Conservation (phyloP, 2,797 vertebrate genomes). For the Rhynchotus rufescens region DNA sequence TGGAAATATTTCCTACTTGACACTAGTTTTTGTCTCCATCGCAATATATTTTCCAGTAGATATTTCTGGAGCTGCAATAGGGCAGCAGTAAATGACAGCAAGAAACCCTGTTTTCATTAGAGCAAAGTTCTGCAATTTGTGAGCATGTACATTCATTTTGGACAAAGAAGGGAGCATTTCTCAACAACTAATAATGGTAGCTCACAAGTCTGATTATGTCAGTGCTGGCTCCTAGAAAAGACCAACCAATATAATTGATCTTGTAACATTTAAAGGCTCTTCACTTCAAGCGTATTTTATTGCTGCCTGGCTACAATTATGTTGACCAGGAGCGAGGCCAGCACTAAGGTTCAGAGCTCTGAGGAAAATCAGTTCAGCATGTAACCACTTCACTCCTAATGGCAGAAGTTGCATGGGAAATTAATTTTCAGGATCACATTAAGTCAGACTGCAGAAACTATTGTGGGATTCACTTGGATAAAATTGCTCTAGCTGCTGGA, state of each 20-base stretch:
- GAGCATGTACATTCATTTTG: not conserved
- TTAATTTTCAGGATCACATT: constrained; percentile 82
- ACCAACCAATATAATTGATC: constrained; percentile 68
- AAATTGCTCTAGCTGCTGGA: constrained; percentile 74
- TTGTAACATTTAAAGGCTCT: constrained; percentile 66
- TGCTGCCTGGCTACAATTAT: constrained; percentile 64
- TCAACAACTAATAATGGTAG: constrained; percentile 24
- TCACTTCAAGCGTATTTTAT: constrained; percentile 35
- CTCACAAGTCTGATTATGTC: constrained; percentile 49
- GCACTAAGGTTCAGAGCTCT: constrained; percentile 49
- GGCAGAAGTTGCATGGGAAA: constrained; percentile 76
- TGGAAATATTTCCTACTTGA: not conserved
- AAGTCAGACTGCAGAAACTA: constrained; percentile 74
- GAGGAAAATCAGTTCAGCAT: constrained; percentile 73
- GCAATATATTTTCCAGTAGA: not conserved
- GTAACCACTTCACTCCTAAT: constrained; percentile 74
- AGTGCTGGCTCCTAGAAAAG: constrained; percentile 62
- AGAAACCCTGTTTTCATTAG: constrained; percentile 35
- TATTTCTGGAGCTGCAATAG: not conserved
- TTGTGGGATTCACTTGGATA: constrained; percentile 72
- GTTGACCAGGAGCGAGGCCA: constrained; percentile 55
- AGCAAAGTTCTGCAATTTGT: not conserved
- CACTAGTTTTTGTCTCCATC: not conserved
- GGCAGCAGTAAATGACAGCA: constrained; percentile 12
- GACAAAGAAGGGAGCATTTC: constrained; percentile 24